These are phyloP conservation scores for Engystomops pustulosus DNA, from an alignment of 2,113 vertebrate species.

Conservation along the genomic window DNA sequence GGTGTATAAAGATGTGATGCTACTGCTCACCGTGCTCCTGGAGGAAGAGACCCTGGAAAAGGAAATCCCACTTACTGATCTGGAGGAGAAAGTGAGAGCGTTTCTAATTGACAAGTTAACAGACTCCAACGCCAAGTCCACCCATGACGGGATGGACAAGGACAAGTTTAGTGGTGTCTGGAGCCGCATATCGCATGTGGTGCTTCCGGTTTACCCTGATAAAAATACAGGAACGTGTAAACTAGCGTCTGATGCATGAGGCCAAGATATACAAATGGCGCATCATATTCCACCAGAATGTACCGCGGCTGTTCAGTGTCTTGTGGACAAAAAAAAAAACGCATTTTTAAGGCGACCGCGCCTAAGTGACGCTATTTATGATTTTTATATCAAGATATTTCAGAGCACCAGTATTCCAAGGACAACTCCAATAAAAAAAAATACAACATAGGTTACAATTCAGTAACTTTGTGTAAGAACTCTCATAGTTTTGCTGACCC, in stretches of 20 bases:
- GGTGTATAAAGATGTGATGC: constrained; percentile 84
- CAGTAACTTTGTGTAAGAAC: too few species aligned
- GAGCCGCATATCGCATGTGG: constrained; percentile 81
- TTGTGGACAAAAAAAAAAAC: background rate
- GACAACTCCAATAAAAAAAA: background rate
- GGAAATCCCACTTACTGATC: constrained; percentile 69
- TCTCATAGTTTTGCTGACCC: too few species aligned
- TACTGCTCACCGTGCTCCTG: constrained; percentile 89
- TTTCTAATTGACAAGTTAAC: constrained; percentile 80
- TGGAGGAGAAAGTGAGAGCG: constrained; percentile 93
- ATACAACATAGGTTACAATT: background rate
- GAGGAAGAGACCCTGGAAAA: constrained; percentile 73
- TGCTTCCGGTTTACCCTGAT: constrained; percentile 77
- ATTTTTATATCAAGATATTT: background rate
- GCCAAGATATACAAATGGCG: background rate
- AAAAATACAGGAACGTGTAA: constrained; percentile 11
- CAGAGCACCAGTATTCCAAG: background rate
- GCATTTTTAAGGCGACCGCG: background rate
- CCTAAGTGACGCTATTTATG: background rate
- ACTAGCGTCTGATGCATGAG: background rate
- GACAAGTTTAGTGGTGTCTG: constrained; percentile 81
- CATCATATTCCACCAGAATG: background rate
- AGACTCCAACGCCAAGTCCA: constrained; percentile 50
- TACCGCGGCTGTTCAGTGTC: background rate
- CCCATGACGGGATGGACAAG: constrained; percentile 73